Evolutionary conservation across 2,113 vertebrate species (phyloP).

Genomic region (Nyctereutes procyonoides): DNA sequence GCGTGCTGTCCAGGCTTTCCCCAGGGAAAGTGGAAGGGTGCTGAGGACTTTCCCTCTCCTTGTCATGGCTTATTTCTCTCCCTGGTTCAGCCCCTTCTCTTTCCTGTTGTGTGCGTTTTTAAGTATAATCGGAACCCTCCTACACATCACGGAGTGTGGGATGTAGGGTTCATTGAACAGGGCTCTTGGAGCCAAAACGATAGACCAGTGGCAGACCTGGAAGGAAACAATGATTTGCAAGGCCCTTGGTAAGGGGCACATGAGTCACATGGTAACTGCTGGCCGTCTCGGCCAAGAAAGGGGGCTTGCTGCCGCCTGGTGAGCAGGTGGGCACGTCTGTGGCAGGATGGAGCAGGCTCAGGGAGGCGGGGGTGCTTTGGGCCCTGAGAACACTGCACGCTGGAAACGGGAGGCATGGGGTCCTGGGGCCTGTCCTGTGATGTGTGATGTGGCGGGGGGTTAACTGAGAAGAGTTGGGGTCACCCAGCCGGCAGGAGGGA

Average conservation of each 20-base stretch:
- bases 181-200: background rate
- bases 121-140: background rate
- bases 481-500: accelerated
- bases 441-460: too few species aligned
- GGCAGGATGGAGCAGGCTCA: accelerated
- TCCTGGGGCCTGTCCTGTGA: accelerated
- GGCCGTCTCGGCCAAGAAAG: accelerated
- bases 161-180: accelerated
- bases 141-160: background rate
- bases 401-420: accelerated
- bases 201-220: background rate
- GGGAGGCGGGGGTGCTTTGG: too few species aligned
- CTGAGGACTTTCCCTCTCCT: background rate
- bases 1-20: background rate
- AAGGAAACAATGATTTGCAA: background rate
- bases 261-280: accelerated
- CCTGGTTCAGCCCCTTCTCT: background rate
- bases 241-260: accelerated
- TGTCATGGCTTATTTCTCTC: background rate
- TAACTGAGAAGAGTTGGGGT: background rate
- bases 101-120: background rate
- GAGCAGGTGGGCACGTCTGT: background rate
- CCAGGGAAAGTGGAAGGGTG: background rate
- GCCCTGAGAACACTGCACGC: background rate
- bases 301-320: background rate